Conservation (phyloP, 2,888 invertebrate species). For the Cephalotes varians region DNA sequence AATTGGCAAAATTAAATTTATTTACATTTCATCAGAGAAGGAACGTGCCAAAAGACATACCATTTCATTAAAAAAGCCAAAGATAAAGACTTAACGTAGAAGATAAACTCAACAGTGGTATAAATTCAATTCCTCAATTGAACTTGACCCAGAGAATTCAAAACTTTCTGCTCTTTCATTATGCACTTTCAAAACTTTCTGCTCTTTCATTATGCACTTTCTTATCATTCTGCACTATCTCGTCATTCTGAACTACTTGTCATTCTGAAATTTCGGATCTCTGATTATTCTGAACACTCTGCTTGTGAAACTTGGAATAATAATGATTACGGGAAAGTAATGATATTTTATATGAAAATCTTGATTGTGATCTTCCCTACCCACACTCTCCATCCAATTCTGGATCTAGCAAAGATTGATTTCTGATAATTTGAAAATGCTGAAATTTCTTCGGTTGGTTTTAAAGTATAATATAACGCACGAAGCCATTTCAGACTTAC, state of each 20-base stretch:
- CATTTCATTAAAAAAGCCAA: slow-evolving; percentile 10
- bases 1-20: neutral
- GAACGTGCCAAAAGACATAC: slow-evolving; percentile 20
- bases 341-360: too few species aligned
- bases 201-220: too few species aligned
- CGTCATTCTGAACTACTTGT: neutral
- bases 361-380: too few species aligned
- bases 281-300: slow-evolving; percentile 1
- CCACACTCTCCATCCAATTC: neutral
- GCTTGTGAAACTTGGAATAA: too few species aligned
- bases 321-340: too few species aligned
- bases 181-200: too few species aligned
- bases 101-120: neutral
- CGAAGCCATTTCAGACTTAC: slow-evolving; percentile 1
- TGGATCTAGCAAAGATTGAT: neutral
- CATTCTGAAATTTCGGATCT: neutral
- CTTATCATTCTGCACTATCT: neutral
- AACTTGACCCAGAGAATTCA: neutral
- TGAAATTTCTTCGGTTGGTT: slow-evolving; percentile 22
- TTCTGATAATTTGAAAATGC: neutral
- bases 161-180: neutral
- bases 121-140: slow-evolving; percentile 9
- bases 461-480: slow-evolving; percentile 33
- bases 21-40: neutral
- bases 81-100: neutral